These are phyloP conservation scores for Neostethus bicornis DNA, from an alignment of 2,797 vertebrate species.

Conservation along the genomic window DNA sequence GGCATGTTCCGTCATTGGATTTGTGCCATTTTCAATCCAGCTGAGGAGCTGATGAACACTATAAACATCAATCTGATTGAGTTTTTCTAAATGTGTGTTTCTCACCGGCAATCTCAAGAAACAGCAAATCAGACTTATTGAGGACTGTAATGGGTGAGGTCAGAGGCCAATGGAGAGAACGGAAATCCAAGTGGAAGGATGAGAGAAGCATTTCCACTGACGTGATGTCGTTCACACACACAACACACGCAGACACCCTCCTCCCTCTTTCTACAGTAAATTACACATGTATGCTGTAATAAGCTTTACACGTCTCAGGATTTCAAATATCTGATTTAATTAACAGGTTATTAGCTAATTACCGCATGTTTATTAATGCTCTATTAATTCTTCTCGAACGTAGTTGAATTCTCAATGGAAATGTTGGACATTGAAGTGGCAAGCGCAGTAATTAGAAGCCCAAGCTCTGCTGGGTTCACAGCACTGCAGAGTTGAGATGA, in stretches of 20 bases:
- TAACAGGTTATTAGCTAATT: constrained; percentile 84
- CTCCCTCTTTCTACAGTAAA: constrained; percentile 15
- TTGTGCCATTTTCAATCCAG: constrained; percentile 88
- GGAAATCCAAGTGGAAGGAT: constrained; percentile 25
- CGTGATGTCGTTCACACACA: neutral
- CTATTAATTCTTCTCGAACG: constrained; percentile 79
- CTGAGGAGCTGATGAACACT: constrained; percentile 56
- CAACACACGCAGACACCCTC: constrained; percentile 1
- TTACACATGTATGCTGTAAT: constrained; percentile 54
- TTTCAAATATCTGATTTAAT: constrained; percentile 82
- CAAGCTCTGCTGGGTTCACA: constrained; percentile 40
- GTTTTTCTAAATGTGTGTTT: constrained; percentile 31
- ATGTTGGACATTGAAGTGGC: constrained; percentile 70
- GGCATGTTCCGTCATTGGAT: constrained; percentile 87
- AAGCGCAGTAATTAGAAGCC: constrained; percentile 71
- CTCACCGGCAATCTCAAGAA: constrained; percentile 48
- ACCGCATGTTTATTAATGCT: constrained; percentile 80
- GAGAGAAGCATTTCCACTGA: constrained; percentile 28
- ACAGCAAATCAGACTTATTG: constrained; percentile 33
- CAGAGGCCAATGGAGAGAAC: constrained; percentile 15
- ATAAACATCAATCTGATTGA: constrained; percentile 18
- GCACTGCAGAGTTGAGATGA: constrained; percentile 37
- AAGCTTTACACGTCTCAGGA: constrained; percentile 74
- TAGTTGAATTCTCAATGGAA: constrained; percentile 71
- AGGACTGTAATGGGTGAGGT: constrained; percentile 22